Conservation (phyloP, 2,888 invertebrate genomes). For the Eupithecia exiguata region DNA sequence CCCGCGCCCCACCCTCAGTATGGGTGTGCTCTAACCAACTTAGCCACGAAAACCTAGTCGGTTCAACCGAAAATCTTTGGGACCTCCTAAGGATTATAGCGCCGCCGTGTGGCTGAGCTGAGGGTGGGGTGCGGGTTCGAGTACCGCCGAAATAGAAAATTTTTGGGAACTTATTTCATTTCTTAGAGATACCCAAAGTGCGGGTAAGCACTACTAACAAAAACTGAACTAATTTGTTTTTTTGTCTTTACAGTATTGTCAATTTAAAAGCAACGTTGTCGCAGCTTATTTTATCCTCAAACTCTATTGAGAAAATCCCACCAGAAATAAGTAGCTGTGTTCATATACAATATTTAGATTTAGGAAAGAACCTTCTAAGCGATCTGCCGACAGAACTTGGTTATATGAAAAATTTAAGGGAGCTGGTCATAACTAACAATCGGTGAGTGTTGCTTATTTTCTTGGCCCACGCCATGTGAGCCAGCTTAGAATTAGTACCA, state of each 20-base stretch:
- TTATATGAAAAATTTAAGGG: conserved; percentile 86
- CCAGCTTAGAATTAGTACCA: neutral
- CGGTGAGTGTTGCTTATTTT: conserved; percentile 81
- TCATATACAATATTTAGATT: conserved; percentile 87
- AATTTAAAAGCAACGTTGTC: conserved; percentile 80
- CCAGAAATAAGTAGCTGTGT: conserved; percentile 85
- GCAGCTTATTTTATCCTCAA: conserved; percentile 89
- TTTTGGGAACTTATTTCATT: too few species aligned
- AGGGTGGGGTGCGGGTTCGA: too few species aligned
- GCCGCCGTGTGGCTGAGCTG: too few species aligned
- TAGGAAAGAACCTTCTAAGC: conserved; percentile 88
- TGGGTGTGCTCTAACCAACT: too few species aligned
- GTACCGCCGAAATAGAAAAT: too few species aligned
- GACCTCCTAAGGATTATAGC: too few species aligned
- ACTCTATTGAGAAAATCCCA: conserved; percentile 86
- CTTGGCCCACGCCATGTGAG: neutral
- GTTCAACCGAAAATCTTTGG: too few species aligned
- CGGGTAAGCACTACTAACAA: too few species aligned
- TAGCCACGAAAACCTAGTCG: too few species aligned
- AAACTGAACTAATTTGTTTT: neutral
- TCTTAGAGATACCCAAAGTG: too few species aligned
- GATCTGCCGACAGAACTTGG: conserved; percentile 86
- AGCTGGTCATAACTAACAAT: conserved; percentile 92
- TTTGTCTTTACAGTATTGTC: conserved; percentile 69
- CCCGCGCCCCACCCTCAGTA: too few species aligned